Conservation (phyloP, 2,888 invertebrate genomes). For the Dynastes hyllus region DNA sequence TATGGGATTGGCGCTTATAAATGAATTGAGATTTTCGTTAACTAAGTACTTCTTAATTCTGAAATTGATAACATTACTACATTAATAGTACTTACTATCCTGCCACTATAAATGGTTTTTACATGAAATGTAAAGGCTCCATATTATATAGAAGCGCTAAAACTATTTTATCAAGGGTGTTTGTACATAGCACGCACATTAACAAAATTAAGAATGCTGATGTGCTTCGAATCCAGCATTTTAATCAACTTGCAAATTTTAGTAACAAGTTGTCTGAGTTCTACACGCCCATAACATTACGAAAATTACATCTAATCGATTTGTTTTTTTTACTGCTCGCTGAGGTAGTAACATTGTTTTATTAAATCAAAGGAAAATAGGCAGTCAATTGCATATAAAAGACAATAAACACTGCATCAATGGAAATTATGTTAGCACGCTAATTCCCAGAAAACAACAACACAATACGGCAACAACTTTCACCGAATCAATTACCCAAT, state of each 20-base stretch:
- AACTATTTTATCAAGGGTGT: not conserved
- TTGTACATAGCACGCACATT: slow-evolving; percentile 8
- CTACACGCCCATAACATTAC: not conserved
- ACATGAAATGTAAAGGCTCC: not conserved
- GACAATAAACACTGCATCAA: not conserved
- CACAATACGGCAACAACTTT: not conserved
- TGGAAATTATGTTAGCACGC: not conserved
- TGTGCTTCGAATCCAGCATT: not conserved
- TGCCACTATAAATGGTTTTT: too few species aligned
- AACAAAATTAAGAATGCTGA: slow-evolving; percentile 2
- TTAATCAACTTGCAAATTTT: not conserved
- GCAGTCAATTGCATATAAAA: too few species aligned
- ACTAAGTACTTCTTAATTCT: too few species aligned
- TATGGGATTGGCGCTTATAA: too few species aligned
- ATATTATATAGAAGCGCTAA: not conserved
- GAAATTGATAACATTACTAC: too few species aligned
- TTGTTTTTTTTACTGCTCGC: not conserved
- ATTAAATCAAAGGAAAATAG: too few species aligned
- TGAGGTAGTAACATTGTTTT: not conserved
- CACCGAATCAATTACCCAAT: slow-evolving; percentile 14
- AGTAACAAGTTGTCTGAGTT: not conserved
- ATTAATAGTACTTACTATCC: not conserved
- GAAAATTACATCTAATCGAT: not conserved
- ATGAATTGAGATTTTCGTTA: too few species aligned
- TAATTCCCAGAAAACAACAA: slow-evolving; percentile 2